Evolutionary conservation across 2,797 vertebrate species (phyloP).

Genomic region (Podarcis lilfordi): DNA sequence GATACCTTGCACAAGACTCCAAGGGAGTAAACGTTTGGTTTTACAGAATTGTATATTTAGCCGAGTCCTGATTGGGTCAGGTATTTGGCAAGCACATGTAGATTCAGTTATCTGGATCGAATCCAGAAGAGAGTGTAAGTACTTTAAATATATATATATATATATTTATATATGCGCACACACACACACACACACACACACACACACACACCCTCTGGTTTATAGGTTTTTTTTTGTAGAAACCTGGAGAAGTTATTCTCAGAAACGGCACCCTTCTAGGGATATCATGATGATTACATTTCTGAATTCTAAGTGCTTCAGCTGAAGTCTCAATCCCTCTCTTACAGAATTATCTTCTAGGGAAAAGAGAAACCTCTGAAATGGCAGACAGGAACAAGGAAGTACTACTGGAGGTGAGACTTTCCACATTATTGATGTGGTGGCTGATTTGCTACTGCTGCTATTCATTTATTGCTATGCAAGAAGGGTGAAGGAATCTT

Average conservation of each 20-base stretch:
- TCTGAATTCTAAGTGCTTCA: slow-evolving; percentile 16
- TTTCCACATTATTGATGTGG: not conserved
- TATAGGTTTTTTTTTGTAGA: not conserved
- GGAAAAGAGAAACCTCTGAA: slow-evolving; percentile 94
- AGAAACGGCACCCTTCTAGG: not conserved
- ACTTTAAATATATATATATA: too few species aligned
- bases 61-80: too few species aligned
- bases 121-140: too few species aligned
- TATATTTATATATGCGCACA: too few species aligned
- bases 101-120: too few species aligned
- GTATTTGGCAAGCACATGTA: too few species aligned
- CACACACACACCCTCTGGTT: too few species aligned
- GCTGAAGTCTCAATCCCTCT: slow-evolving; percentile 53
- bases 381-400: slow-evolving; percentile 98
- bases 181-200: too few species aligned
- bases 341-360: slow-evolving; percentile 93
- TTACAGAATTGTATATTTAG: too few species aligned
- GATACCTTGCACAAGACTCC: too few species aligned
- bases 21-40: too few species aligned
- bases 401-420: slow-evolving; percentile 90
- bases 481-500: not conserved
- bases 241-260: not conserved
- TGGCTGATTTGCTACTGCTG: not conserved
- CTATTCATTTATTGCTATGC: not conserved
- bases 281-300: slow-evolving; percentile 12